Conservation (phyloP, 1,140 invertebrate genomes). For the Diorhabda sublineata region DNA sequence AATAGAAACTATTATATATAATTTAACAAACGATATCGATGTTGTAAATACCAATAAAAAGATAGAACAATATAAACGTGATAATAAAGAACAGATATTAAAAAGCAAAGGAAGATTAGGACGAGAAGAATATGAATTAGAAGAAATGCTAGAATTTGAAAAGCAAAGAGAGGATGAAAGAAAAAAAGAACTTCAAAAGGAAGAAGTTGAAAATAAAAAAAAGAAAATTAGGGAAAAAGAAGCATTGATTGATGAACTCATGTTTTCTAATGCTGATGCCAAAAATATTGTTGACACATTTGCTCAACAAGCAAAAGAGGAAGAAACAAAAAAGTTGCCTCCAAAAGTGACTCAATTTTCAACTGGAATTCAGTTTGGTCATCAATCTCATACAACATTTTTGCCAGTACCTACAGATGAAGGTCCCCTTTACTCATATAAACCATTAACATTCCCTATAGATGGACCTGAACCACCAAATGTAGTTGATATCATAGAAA, state of each 20-base stretch:
- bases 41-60: constrained; percentile 82
- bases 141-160: constrained; percentile 84
- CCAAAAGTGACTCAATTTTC: constrained; percentile 68
- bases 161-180: constrained; percentile 65
- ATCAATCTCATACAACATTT: constrained; percentile 52
- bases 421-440: constrained; percentile 69
- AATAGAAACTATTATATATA: constrained; percentile 87
- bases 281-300: constrained; percentile 83
- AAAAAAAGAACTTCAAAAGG: constrained; percentile 55
- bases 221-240: constrained; percentile 83
- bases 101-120: constrained; percentile 78
- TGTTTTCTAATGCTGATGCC: constrained; percentile 86
- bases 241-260: constrained; percentile 88
- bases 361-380: constrained; percentile 72
- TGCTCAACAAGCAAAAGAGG: constrained; percentile 61
- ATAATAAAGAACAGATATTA: constrained; percentile 86
- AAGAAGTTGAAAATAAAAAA: constrained; percentile 74
- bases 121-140: constrained; percentile 74
- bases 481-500: constrained; percentile 57
- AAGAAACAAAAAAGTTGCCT: constrained; percentile 39
- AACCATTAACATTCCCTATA: constrained; percentile 53
- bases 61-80: constrained; percentile 92
- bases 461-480: constrained; percentile 73
- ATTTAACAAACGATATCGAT: constrained; percentile 88
- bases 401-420: constrained; percentile 69